Evolutionary conservation across 2,797 vertebrate genomes (phyloP), one percentile per base, ranked within the genome.

Genomic region (Pempheris klunzingeri): DNA sequence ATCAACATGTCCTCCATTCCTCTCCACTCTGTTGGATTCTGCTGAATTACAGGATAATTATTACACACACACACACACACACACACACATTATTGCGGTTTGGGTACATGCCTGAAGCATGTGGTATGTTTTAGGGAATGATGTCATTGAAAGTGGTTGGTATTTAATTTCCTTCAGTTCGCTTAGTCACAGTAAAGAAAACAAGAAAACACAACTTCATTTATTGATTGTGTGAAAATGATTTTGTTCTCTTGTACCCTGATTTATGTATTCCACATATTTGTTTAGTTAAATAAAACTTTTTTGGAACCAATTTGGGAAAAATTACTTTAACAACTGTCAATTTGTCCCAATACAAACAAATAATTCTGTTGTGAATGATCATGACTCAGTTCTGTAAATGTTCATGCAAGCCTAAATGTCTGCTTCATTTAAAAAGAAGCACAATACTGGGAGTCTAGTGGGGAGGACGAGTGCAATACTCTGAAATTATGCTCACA

Each of bases 151-250:
- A 22, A 53, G 67, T 39, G 46, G 58, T 57, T 70, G 52, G 43
- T 63, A 72, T 83, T 77, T 54, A 58, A 71, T 83, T 79, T 77
- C 67, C 60, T 70, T 9, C 17, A 1, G 30, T 81, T 44, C 43
- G 61, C 62, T 2, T 9, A 9, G 64, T 41, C 2, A 17, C 24
- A 54, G 47, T 3, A 30, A 72, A 60, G 34, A 53, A 43, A 73
- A 72, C 24, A 53, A 73, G 24, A 68, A 43, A 71, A 39, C 28
- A 38, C 18, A 20, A 46, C 15, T 30, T 57, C 49, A 20, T 52
- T 64, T 59, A 30, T 46, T 38, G 24, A 36, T 54, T 20, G 12
- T 63, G 22, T 61, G 57, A 65, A 64, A 7, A 3, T 28, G 28
- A 54, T 60, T 59, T 65, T 66, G 18, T 66, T 71, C 14, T 53